A percentile compares a stretch with the other conserved stretches of the same genome.
phyloP scores from a whole-genome alignment of 2,113 vertebrate species.

The Sylvilagus bachmani region DNA sequence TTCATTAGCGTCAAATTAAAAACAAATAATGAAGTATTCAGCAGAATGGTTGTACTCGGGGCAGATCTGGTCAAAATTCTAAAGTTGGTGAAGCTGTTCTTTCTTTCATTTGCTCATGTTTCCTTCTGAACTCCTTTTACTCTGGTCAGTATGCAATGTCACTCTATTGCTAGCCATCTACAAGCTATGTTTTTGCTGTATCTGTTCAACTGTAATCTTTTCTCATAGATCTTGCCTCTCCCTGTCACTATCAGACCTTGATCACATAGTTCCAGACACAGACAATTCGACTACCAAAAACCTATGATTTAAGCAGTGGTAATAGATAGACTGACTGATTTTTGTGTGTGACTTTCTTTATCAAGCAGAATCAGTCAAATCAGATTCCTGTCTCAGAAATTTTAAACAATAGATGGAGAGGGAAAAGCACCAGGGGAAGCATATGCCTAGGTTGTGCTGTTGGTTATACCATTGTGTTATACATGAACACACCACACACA shows the following conservation, averaged over 20 bases:
- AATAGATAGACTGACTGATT: neutral
- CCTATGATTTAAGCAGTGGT: neutral
- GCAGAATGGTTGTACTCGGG: neutral
- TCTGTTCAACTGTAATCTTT: neutral
- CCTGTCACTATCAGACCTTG: neutral
- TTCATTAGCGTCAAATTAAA: neutral
- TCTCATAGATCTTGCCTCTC: neutral
- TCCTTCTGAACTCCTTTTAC: neutral
- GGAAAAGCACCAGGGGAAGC: neutral
- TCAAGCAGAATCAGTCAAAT: neutral
- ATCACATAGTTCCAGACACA: neutral
- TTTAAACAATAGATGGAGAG: neutral
- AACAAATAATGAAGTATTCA: neutral
- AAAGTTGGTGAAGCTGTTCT: neutral
- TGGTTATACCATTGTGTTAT: neutral
- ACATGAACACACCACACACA: neutral
- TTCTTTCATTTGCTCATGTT: neutral
- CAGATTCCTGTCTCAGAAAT: neutral
- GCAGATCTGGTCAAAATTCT: neutral
- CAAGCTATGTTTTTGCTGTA: neutral
- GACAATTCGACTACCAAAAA: neutral
- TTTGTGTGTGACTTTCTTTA: neutral
- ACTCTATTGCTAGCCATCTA: neutral
- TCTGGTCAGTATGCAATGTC: too few species aligned
- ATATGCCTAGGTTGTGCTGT: neutral